Percentiles rank a stretch among this genome's conserved stretches.
Evolutionary conservation across 2,888 invertebrate genomes (phyloP).

Genomic region (Blastobasis adustella): DNA sequence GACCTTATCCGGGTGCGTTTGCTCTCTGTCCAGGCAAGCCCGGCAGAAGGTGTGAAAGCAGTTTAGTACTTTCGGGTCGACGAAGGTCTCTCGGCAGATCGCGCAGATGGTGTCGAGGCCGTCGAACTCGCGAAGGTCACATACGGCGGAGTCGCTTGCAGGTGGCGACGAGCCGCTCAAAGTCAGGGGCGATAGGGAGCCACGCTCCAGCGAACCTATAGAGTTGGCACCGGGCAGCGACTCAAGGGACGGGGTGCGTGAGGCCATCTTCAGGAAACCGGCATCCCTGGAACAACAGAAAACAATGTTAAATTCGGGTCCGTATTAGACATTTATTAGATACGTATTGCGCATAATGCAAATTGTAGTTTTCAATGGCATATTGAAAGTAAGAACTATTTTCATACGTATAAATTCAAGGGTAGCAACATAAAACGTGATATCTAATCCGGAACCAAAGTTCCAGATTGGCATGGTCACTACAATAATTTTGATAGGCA

Average conservation of each 20-base stretch:
- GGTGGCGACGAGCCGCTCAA: slow-evolving; percentile 92
- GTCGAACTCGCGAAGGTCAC: slow-evolving; percentile 80
- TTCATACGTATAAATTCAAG: too few relatives aligned
- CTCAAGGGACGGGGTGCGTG: slow-evolving; percentile 93
- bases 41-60: slow-evolving; percentile 92
- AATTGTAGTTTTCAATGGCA: not conserved
- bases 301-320: slow-evolving; percentile 1
- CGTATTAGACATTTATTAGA: not conserved
- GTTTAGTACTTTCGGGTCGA: slow-evolving; percentile 83
- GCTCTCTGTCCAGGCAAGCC: slow-evolving; percentile 84
- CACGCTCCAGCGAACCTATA: slow-evolving; percentile 90
- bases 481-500: too few relatives aligned
- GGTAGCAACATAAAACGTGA: too few relatives aligned
- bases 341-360: not conserved
- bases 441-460: too few relatives aligned
- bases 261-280: slow-evolving; percentile 95
- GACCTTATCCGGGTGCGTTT: slow-evolving; percentile 80
- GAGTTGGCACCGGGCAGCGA: slow-evolving; percentile 93
- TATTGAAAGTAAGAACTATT: not conserved
- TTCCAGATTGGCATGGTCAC: too few relatives aligned
- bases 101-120: slow-evolving; percentile 77
- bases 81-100: slow-evolving; percentile 84
- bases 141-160: slow-evolving; percentile 88
- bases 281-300: slow-evolving; percentile 83
- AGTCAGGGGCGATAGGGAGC: slow-evolving; percentile 87